A percentile compares a stretch with the other conserved stretches of the same genome.
These are phyloP conservation scores for Salarias fasciatus DNA, from an alignment of 2,797 vertebrate species.

Conservation along the genomic window DNA sequence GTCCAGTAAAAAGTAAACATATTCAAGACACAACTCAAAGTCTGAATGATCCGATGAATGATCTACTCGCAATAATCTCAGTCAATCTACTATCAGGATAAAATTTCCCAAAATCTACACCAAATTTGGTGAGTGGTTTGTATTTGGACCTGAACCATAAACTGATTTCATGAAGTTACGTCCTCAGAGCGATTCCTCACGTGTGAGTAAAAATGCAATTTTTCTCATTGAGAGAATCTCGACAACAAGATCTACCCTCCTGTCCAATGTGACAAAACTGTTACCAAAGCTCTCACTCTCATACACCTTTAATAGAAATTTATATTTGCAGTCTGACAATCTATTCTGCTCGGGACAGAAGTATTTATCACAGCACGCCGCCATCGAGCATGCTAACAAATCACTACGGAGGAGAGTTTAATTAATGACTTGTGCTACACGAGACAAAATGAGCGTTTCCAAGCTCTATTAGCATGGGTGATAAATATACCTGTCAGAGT, in stretches of 20 bases:
- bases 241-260: conserved; percentile 17
- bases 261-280: conserved; percentile 27
- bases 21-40: no score
- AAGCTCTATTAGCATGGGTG: conserved; percentile 70
- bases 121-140: background rate
- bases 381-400: conserved; percentile 52
- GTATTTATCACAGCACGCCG: conserved; percentile 54
- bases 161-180: background rate
- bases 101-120: no score
- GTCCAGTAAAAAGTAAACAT: no score
- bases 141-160: background rate
- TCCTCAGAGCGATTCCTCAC: background rate
- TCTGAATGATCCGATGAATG: no score
- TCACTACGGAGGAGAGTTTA: conserved; percentile 52
- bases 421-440: conserved; percentile 62
- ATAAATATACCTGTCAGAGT: conserved; percentile 60
- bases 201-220: background rate
- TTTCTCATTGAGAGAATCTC: conserved; percentile 4
- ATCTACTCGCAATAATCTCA: no score
- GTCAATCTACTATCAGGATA: no score
- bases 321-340: conserved; percentile 55
- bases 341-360: conserved; percentile 29
- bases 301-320: conserved; percentile 54
- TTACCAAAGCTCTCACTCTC: conserved; percentile 17
- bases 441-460: conserved; percentile 71